phyloP scores from a whole-genome alignment of 2,113 vertebrate species.

The Rhea pennata region DNA sequence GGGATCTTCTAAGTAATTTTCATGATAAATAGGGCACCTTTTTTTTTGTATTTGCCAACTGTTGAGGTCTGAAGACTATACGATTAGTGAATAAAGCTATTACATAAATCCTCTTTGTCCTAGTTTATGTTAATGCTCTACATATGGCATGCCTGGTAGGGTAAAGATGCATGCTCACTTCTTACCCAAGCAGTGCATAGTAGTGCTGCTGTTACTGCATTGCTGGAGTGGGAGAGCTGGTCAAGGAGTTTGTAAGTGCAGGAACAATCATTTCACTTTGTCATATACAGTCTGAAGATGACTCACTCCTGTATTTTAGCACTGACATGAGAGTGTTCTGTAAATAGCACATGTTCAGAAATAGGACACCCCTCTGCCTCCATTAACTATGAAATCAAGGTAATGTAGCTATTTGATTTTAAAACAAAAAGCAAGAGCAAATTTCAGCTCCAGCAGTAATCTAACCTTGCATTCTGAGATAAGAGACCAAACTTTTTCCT shows the following conservation, averaged over 20 bases:
- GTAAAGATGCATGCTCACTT: neutral
- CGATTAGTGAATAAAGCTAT: slow-evolving; percentile 57
- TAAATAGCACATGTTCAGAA: slow-evolving; percentile 58
- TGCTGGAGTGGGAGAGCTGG: neutral
- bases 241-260: neutral
- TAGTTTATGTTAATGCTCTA: slow-evolving; percentile 62
- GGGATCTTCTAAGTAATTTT: slow-evolving; percentile 48
- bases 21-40: slow-evolving; percentile 39
- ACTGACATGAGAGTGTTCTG: slow-evolving; percentile 57
- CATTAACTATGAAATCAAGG: slow-evolving; percentile 53
- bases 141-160: slow-evolving; percentile 40
- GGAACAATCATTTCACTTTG: slow-evolving; percentile 22
- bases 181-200: neutral
- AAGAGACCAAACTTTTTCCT: neutral
- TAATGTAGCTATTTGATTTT: slow-evolving; percentile 12
- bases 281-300: slow-evolving; percentile 10
- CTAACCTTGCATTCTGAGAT: neutral
- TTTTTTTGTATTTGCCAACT: slow-evolving; percentile 20
- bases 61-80: neutral
- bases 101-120: slow-evolving; percentile 62
- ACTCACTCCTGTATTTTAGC: slow-evolving; percentile 46
- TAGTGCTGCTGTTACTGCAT: neutral
- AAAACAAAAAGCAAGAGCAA: slow-evolving; percentile 21
- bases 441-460: neutral
- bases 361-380: slow-evolving; percentile 52